Conservation (phyloP, 2,888 invertebrate species). For the Agonopterix heracliana region DNA sequence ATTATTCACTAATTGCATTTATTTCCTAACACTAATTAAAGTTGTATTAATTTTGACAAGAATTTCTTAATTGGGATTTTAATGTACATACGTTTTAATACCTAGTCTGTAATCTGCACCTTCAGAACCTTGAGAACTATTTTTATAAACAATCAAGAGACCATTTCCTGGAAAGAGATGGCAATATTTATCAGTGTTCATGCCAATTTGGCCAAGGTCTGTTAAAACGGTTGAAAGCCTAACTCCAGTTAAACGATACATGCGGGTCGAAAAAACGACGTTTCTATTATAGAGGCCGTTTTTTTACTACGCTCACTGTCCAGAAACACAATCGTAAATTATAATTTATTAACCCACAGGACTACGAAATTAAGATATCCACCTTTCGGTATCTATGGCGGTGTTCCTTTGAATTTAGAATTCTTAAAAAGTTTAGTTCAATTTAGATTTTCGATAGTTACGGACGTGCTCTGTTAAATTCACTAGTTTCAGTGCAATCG, state of each 20-base stretch:
- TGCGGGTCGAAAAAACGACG: constrained; percentile 65
- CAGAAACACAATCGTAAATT: constrained; percentile 67
- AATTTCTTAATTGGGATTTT: constrained; percentile 17
- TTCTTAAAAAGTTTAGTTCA: constrained; percentile 42
- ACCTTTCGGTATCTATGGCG: constrained; percentile 51
- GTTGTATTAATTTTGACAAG: constrained; percentile 4
- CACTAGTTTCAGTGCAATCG: constrained; percentile 8
- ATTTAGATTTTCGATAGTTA: constrained; percentile 38
- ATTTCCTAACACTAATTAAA: constrained; percentile 4
- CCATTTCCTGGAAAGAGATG: constrained; percentile 44
- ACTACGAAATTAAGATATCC: constrained; percentile 70
- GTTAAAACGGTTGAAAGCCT: constrained; percentile 48
- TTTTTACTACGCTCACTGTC: constrained; percentile 53
- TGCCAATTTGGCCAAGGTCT: constrained; percentile 33
- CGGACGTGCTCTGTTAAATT: constrained; percentile 36
- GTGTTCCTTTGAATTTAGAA: constrained; percentile 50
- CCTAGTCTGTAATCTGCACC: not conserved
- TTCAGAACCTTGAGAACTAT: constrained; percentile 1
- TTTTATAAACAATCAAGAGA: constrained; percentile 11
- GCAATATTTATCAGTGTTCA: constrained; percentile 31
- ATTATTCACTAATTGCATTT: not conserved
- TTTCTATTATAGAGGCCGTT: constrained; percentile 65
- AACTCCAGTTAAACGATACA: constrained; percentile 51
- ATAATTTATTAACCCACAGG: constrained; percentile 65
- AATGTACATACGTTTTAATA: constrained; percentile 13